Base-by-base conservation (phyloP, 2,888 invertebrate genomes). In the Ormyrus nitidulus region DNA sequence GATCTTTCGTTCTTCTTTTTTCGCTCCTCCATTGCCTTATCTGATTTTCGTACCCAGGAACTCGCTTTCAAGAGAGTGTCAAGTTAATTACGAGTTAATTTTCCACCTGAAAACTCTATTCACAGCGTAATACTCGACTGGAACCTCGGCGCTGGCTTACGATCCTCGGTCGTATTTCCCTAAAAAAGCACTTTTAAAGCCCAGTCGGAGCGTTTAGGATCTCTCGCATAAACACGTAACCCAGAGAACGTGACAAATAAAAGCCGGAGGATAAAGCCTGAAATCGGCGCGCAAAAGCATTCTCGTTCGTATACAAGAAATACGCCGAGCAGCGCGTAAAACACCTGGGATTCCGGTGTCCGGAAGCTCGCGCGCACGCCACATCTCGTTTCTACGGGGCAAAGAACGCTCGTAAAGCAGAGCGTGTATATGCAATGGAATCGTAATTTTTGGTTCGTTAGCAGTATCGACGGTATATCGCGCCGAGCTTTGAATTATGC, bases 371-470 rank as follows among this genome's bases (percentile, higher is more conserved):
- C n/a, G 56, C 19, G 34, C 69, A 49, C 64, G 77, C 19, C 70
- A 64, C 74, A 64, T 69, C 68, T 59, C 65, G 59, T 78, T 73
- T 56, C 64, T 70, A 70, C 34, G 34, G 34, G 79, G 65, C 71
- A 79, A 75, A 53, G 70, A 49, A 34, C 5, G 8, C 51, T 71
- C 53, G 49, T 64, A 79, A 80, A 81, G 83, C 74, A 81, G 51
- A 11, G 51, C 58, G 46, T 19, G 49, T 19, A 19, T 19, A 19
- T 19, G 44, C 62, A 58, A 58, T 54, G 48, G 59, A 51, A 54
- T 46, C 59, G 72, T 79, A 76, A 66, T 76, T 80, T 80, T 80
- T 56, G 76, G 71, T 80, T 80, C 80, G 80, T 80, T 80, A 80
- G 76, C 76, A 44, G 68, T 61, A 76, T 76, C 72, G 76, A 76